Base-by-base conservation (phyloP, 1,140 invertebrate genomes). In the Drosophila malerkotliana region DNA sequence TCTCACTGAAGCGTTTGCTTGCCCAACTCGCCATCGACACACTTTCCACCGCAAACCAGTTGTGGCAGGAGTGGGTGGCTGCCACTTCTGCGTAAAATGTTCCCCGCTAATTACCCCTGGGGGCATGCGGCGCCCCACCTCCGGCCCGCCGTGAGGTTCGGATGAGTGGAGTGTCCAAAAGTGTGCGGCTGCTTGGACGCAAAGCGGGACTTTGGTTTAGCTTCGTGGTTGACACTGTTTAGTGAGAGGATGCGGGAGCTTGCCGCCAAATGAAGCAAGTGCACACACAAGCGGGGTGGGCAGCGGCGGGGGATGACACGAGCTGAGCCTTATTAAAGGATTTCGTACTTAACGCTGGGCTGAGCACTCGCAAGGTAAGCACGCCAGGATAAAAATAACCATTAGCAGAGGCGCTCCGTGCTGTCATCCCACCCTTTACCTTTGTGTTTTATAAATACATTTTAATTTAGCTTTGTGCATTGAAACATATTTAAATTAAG, bases 401-500 rank as follows among this genome's bases (percentile, higher is more conserved):
- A 78, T 85, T 79, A 79, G 81, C 72, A 88, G 74, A 79, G 78
- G 67, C 82, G 77, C 34, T 64, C 28, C 49, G 64, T 7, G 48
- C 28, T 30, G 37, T 15, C 14, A 12, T 47, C 15, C 32, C 39
- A 14, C 7, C 26, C 41, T n/a, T 18, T 5, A 14, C 26, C 30
- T 55, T 53, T 59, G 61, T 60, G 51, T 41, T 78, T 77, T 78
- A 87, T 78, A 83, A 87, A 88, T 79, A 87, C 79, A 82, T 87
- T 87, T 87, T 88, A 60, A 88, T 88, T 87, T 82, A 82, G 79
- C 83, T 88, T 88, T 88, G 83, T 88, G 79, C 83, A 88, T 71
- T 88, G 83, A 79, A 88, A 88, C 83, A 88, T 83, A 83, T 88
- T 88, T 83, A 88, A 88, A 88, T 79, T 88, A 88, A 88, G 81